Evolutionary conservation across 2,113 vertebrate genomes (phyloP).

Genomic region (Myotis yumanensis): DNA sequence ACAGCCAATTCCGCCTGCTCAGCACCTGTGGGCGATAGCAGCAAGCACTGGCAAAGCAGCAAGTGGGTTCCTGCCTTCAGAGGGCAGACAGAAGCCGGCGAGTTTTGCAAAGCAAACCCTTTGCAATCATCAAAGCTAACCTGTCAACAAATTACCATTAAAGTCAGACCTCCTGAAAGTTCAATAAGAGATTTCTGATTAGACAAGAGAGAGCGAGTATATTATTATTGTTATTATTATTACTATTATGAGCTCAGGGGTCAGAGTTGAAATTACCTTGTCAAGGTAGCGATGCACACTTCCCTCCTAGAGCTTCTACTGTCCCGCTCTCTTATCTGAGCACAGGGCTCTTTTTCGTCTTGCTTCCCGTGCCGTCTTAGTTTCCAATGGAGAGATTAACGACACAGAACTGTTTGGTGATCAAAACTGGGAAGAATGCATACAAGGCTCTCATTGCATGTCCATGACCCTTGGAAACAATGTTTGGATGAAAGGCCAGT

Average conservation of each 20-base stretch:
- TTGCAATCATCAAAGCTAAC: constrained; percentile 74
- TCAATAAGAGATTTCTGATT: constrained; percentile 75
- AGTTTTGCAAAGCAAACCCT: constrained; percentile 83
- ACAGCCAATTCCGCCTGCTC: constrained; percentile 85
- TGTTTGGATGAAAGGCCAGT: constrained; percentile 46
- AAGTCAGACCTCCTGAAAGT: constrained; percentile 80
- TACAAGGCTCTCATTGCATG: not conserved
- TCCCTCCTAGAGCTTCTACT: constrained; percentile 49
- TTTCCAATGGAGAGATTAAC: constrained; percentile 69
- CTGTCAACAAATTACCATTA: constrained; percentile 84
- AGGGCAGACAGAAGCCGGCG: constrained; percentile 79
- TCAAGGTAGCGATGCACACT: constrained; percentile 64
- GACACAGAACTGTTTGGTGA: constrained; percentile 76
- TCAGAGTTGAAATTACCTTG: constrained; percentile 71
- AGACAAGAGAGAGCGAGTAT: constrained; percentile 64
- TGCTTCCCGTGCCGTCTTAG: constrained; percentile 60
- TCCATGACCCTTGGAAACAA: constrained; percentile 44
- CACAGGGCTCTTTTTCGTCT: not conserved
- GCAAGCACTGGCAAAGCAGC: constrained; percentile 82
- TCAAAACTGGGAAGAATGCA: constrained; percentile 66
- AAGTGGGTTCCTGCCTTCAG: constrained; percentile 69
- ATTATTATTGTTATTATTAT: not conserved
- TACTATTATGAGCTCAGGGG: constrained; percentile 69
- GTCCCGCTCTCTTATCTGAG: not conserved
- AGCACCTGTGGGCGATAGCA: constrained; percentile 86